These are phyloP conservation scores for Drosophila mulleri DNA, from an alignment of 2,888 invertebrate genomes.

Conservation along the genomic window DNA sequence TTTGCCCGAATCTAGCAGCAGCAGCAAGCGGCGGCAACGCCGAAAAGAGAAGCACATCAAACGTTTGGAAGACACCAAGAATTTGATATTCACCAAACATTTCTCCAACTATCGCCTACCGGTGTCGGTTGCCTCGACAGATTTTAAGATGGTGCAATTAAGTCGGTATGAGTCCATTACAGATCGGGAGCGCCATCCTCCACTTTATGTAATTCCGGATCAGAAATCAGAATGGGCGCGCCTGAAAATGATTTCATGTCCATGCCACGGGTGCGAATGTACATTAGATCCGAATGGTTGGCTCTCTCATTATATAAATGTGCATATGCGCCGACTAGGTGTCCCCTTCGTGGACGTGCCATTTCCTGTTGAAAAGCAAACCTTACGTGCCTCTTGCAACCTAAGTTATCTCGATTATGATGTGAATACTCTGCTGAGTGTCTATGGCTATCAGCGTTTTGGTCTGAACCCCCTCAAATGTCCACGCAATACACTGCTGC, in stretches of 20 bases:
- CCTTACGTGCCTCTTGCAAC: slow-evolving; percentile 28
- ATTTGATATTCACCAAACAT: slow-evolving; percentile 10
- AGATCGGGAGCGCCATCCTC: slow-evolving; percentile 38
- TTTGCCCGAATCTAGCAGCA: neutral
- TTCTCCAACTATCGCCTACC: slow-evolving; percentile 47
- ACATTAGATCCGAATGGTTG: slow-evolving; percentile 39
- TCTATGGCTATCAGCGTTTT: slow-evolving; percentile 54
- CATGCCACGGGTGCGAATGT: slow-evolving; percentile 34
- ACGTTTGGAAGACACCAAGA: slow-evolving; percentile 4
- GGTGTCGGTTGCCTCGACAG: slow-evolving; percentile 37
- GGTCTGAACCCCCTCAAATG: slow-evolving; percentile 64
- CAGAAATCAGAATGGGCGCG: slow-evolving; percentile 47
- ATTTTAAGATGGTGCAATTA: slow-evolving; percentile 31
- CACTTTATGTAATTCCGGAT: slow-evolving; percentile 33
- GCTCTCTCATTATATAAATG: slow-evolving; percentile 46
- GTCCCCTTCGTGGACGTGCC: slow-evolving; percentile 41
- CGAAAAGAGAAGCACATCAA: slow-evolving; percentile 33
- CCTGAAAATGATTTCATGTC: slow-evolving; percentile 44
- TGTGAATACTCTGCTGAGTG: slow-evolving; percentile 35
- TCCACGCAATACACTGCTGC: slow-evolving; percentile 51
- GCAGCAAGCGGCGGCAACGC: slow-evolving; percentile 5
- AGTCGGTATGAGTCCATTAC: slow-evolving; percentile 33
- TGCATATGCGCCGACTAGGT: slow-evolving; percentile 16
- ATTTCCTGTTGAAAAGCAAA: slow-evolving; percentile 32
- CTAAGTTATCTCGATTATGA: slow-evolving; percentile 36